These are phyloP conservation scores for Eubasilissa splendida DNA, from an alignment of 2,888 invertebrate genomes.

Conservation along the genomic window DNA sequence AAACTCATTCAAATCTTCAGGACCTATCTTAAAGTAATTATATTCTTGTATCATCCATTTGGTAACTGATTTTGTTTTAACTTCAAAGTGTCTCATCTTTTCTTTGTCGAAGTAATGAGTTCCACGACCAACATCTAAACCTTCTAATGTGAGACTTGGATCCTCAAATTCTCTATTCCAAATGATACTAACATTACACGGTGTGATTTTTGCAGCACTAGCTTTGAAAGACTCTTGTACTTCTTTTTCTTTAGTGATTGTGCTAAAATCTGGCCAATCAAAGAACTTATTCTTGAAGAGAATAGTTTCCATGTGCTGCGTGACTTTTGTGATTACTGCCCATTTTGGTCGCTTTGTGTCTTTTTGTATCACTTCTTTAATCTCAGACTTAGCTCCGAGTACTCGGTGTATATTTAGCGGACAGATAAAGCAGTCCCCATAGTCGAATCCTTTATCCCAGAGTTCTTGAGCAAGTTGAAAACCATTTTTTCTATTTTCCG, in stretches of 20 bases:
- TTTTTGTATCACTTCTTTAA: conserved; percentile 67
- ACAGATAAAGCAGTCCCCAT: conserved; percentile 86
- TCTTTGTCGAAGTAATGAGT: conserved; percentile 86
- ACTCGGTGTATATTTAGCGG: conserved; percentile 80
- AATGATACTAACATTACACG: conserved; percentile 84
- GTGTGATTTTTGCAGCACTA: conserved; percentile 76
- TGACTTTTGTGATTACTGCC: conserved; percentile 90
- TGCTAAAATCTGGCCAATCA: conserved; percentile 93
- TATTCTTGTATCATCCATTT: conserved; percentile 93
- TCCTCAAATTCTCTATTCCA: conserved; percentile 77
- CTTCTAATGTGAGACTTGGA: conserved; percentile 89
- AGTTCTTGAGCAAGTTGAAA: conserved; percentile 86
- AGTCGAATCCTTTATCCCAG: conserved; percentile 88
- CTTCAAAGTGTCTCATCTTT: conserved; percentile 81
- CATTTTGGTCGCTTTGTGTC: conserved; percentile 81
- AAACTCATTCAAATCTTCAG: conserved; percentile 84
- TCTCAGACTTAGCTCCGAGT: conserved; percentile 75
- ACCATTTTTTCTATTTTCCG: conserved; percentile 81
- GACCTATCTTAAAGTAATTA: conserved; percentile 80
- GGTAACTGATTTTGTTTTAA: conserved; percentile 82
- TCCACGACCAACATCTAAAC: conserved; percentile 90
- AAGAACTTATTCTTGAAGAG: conserved; percentile 95
- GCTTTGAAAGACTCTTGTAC: conserved; percentile 69
- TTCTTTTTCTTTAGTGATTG: conserved; percentile 84
- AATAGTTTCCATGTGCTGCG: conserved; percentile 94